Conservation (phyloP, 2,113 vertebrate species). For the Eudorcas thomsonii region DNA sequence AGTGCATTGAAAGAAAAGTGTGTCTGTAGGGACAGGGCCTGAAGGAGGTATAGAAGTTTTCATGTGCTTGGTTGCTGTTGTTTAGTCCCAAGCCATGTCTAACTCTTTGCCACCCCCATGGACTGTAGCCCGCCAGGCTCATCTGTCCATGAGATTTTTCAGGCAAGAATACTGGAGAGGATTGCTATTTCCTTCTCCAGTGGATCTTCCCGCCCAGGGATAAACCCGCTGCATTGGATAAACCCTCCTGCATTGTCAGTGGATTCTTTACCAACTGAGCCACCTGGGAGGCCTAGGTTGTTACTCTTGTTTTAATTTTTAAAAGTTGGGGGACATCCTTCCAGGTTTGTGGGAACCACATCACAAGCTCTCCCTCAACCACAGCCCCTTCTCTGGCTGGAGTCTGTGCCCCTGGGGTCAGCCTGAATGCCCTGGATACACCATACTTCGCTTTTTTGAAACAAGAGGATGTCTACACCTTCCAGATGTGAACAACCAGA, state of each 20-base stretch:
- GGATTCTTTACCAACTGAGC: not conserved
- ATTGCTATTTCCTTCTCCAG: not conserved
- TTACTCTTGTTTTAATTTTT: not conserved
- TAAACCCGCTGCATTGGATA: not conserved
- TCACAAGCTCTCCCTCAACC: not conserved
- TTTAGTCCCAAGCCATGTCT: not conserved
- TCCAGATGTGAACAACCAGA: not conserved
- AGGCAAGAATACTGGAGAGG: not conserved
- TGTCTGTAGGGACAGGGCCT: not conserved
- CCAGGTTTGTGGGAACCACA: too few species aligned
- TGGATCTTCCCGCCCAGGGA: not conserved
- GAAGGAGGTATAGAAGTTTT: not conserved
- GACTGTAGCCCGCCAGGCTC: not conserved
- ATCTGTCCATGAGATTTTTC: not conserved
- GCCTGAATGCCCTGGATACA: too few species aligned
- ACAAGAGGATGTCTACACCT: accelerated
- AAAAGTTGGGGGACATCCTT: not conserved
- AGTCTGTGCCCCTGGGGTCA: not conserved
- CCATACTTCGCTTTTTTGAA: not conserved
- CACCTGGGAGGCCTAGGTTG: not conserved
- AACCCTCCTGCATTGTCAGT: not conserved
- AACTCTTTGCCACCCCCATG: not conserved
- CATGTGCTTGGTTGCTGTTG: not conserved
- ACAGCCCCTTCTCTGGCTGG: not conserved
- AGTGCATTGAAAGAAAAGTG: not conserved